Evolutionary conservation across 2,797 vertebrate genomes (phyloP).

Genomic region (Craterocephalus amniculus): DNA sequence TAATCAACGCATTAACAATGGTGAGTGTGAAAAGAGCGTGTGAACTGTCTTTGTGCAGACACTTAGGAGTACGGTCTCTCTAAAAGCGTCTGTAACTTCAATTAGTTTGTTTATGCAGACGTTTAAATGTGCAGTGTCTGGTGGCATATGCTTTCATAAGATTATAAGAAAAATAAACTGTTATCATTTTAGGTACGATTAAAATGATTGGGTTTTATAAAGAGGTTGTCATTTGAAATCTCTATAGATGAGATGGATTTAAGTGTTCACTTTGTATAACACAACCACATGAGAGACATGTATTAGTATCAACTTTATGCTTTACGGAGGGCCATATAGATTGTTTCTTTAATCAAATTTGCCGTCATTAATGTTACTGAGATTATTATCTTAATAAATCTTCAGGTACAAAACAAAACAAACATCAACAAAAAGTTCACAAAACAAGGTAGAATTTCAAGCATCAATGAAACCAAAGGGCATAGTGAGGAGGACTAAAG

Average conservation of each 20-base stretch:
- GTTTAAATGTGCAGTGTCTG: constrained; percentile 39
- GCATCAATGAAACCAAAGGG: no score
- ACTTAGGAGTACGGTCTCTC: constrained; percentile 58
- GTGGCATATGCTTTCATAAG: constrained; percentile 26
- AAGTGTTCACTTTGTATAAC: neutral
- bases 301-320: neutral
- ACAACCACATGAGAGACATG: neutral
- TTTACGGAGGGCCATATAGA: neutral
- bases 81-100: constrained; percentile 66
- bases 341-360: neutral
- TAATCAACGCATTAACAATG: constrained; percentile 67
- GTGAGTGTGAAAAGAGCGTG: constrained; percentile 64
- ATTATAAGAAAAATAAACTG: constrained; percentile 5
- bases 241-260: neutral
- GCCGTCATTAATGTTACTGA: no score
- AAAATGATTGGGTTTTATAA: neutral
- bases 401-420: no score
- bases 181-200: neutral
- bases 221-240: neutral
- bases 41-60: constrained; percentile 58
- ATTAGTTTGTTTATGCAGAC: constrained; percentile 59
- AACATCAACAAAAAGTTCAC: no score
- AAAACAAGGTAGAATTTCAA: no score
- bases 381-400: no score
- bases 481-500: no score